Base-by-base conservation (phyloP, 2,888 invertebrate species). In the Lasioglossum pauxillum region DNA sequence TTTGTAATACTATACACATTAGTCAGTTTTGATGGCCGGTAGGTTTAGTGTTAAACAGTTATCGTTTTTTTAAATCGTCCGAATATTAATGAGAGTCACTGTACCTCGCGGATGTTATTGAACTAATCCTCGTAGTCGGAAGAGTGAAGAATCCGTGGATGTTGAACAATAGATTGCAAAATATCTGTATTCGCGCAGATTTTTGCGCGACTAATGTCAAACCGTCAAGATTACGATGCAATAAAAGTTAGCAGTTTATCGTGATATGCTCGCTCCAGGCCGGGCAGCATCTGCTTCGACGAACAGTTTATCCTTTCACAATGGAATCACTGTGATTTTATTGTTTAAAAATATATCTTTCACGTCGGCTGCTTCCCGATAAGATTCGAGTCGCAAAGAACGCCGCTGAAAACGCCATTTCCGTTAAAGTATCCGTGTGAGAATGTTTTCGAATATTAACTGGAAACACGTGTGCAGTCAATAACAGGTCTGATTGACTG, bases 261-360 rank as follows among this genome's bases (percentile, higher is more conserved):
- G 10, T 72, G 79, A 72, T 60, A 60, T 49, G 38, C 77, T 69
- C 44, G 16, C 27, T 35, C n/a, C 44, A 8, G 31, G 44, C 35
- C 23, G 8, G 7, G 14, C 16, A n/a, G 4, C 53, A 80, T 80
- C 60, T 72, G 60, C 23, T n/a, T 82, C 41, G 19, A 38, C 46
- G 23, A 41, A 38, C 38, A 67, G 49, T 67, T 80, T 73, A 73
- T 73, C 67, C n/a, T 73, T 82, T 80, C 49, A 64, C 49, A 80
- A 82, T 49, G 64, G 64, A n/a, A 80, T 80, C 81, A 67, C 73
- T 41, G 49, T 82, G 16, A 67, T 82, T 82, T 67, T 73, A 73
- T 31, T 53, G 72, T 64, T 64, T n/a, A 41, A 53, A 74, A 67
- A 49, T 80, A 72, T 31, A 67, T 41, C 31, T 74, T 73, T 82